Conservation (phyloP, 2,797 vertebrate genomes). For the Hoplostethus atlanticus region DNA sequence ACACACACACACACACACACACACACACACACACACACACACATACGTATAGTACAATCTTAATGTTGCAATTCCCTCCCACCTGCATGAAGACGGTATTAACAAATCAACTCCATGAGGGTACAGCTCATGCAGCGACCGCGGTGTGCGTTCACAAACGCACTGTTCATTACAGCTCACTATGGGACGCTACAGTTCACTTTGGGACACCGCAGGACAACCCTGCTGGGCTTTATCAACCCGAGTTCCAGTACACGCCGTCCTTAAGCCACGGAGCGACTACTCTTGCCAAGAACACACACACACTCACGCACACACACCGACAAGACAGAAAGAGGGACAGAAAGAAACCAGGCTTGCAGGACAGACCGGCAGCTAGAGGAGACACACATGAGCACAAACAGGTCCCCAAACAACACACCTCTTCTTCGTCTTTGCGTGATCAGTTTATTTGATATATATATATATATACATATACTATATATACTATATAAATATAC, state of each 20-base stretch:
- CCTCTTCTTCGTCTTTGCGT: too few relatives aligned
- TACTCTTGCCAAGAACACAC: constrained; percentile 69
- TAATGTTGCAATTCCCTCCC: too few relatives aligned
- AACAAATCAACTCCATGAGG: neutral
- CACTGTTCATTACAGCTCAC: constrained; percentile 38
- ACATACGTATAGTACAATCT: neutral
- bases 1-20: neutral
- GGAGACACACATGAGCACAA: too few relatives aligned
- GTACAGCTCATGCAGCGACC: neutral
- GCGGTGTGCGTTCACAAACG: constrained; percentile 14
- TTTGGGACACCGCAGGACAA: constrained; percentile 67
- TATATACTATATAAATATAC: too few relatives aligned
- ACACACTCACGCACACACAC: constrained; percentile 36
- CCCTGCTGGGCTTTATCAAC: constrained; percentile 75
- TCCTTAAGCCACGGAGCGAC: constrained; percentile 69
- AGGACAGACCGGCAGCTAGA: neutral
- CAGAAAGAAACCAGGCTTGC: constrained; percentile 9
- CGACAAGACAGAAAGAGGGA: constrained; percentile 44
- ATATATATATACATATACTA: neutral
- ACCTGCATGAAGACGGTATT: neutral
- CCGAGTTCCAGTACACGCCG: constrained; percentile 73
- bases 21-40: neutral
- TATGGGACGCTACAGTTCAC: constrained; percentile 36
- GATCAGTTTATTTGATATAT: constrained; percentile 6
- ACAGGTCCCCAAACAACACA: too few relatives aligned